Base-by-base conservation (phyloP, 2,797 vertebrate species). In the Arrhamphus sclerolepis region DNA sequence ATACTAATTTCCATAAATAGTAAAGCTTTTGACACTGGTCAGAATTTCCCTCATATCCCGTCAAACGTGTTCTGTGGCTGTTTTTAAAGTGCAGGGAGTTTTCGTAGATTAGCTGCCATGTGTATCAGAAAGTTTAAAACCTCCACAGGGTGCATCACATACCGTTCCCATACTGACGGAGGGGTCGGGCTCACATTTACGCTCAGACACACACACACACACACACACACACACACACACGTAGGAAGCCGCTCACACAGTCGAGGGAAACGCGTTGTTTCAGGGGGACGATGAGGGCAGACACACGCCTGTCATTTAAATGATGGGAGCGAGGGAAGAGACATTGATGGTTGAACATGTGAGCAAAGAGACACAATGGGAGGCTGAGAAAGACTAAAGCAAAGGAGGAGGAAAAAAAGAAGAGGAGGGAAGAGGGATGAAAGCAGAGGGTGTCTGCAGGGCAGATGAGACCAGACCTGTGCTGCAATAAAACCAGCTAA, bases 401-500 rank as follows among this genome's bases (percentile, higher is more conserved):
- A 6, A 60, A 56, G 20, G 19, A 66, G 19, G 22, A 28, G 44
- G 34, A 50, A 43, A 66, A 58, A n/a, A n/a, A n/a, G n/a, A n/a
- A n/a, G n/a, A 46, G 38, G 39, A 47, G 16, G 46, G 14, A 56
- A 38, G 28, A 18, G 26, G 16, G 38, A 72, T 67, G 49, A 41
- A 34, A 49, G 6, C n/a, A 22, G 62, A 63, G 41, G 28, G 46
- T 41, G 69, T 77, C 70, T 79, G 53, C 51, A 34, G 66, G 66
- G 61, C 65, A 79, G 80, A 77, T 81, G 72, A 81, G 70, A 76
- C 62, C 51, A 1, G 47, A 66, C 71, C 69, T 76, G 68, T 75
- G 48, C 63, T 51, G 77, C 68, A 83, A 75, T 86, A 83, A 87
- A 85, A 34, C 75, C 44, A 26, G 77, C 79, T 79, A 80, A 84